These are phyloP conservation scores for Sabellastarte sp. DNA, from an alignment of 2,888 invertebrate species.

Conservation along the genomic window DNA sequence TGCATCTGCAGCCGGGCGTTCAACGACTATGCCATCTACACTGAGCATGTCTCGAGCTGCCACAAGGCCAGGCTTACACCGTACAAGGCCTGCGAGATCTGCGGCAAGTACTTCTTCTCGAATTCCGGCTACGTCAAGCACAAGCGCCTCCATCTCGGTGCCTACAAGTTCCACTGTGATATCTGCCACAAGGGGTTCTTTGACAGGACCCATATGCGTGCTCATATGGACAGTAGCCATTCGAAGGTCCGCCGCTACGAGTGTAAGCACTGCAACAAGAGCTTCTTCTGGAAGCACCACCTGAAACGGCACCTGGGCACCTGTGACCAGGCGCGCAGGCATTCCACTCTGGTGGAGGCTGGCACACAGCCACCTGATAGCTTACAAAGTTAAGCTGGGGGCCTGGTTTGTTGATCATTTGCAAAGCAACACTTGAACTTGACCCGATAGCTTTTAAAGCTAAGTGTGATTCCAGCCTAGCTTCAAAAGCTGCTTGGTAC, in stretches of 20 bases:
- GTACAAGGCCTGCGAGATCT: conserved; percentile 24
- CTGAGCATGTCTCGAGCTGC: conserved; percentile 14
- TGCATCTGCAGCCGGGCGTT: conserved; percentile 16
- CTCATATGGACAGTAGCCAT: conserved; percentile 27
- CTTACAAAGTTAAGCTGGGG: too few species aligned
- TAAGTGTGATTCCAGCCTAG: too few species aligned
- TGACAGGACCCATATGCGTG: conserved; percentile 22
- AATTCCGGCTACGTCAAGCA: conserved; percentile 29
- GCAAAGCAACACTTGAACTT: too few species aligned
- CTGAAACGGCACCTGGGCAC: conserved; percentile 26
- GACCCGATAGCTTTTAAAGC: too few species aligned
- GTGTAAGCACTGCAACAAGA: conserved; percentile 24
- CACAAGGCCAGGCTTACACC: conserved; percentile 19
- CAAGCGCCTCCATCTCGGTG: conserved; percentile 25
- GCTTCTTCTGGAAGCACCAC: conserved; percentile 34
- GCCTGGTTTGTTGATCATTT: too few species aligned
- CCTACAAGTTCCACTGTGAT: conserved; percentile 24
- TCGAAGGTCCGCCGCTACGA: conserved; percentile 27
- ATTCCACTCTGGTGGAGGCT: not conserved
- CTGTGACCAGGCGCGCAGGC: conserved; percentile 4
- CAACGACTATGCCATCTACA: conserved; percentile 18
- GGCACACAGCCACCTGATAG: not conserved
- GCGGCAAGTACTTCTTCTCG: conserved; percentile 27
- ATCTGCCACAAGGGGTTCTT: conserved; percentile 29
- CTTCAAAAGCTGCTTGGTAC: too few species aligned